Evolutionary conservation across 1,140 invertebrate species (phyloP).

Genomic region (Tetramorium parvispinum): DNA sequence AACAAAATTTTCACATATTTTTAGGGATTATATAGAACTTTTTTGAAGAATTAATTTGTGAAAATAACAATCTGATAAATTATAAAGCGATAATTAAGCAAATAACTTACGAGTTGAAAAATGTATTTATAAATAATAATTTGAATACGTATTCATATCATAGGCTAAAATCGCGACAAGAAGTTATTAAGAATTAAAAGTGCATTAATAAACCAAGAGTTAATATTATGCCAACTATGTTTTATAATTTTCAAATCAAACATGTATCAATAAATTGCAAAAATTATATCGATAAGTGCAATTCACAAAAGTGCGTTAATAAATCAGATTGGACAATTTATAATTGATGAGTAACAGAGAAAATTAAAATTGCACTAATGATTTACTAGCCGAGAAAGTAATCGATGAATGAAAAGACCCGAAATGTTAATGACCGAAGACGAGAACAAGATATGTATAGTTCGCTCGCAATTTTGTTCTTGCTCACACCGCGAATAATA

Average conservation of each 20-base stretch:
- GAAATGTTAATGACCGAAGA: neutral
- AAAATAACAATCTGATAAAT: neutral
- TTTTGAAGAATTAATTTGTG: neutral
- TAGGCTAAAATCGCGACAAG: too few species aligned
- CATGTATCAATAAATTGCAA: neutral
- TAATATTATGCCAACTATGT: neutral
- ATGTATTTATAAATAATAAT: neutral
- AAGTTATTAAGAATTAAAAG: neutral
- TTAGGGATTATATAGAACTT: neutral
- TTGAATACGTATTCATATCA: neutral
- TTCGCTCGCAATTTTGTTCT: neutral
- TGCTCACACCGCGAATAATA: slow-evolving; percentile 7
- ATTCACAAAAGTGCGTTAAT: neutral
- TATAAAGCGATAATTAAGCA: neutral
- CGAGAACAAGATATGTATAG: neutral
- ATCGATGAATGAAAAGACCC: neutral
- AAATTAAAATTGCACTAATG: neutral
- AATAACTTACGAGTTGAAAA: neutral
- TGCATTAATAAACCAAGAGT: neutral
- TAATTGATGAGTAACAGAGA: too few species aligned
- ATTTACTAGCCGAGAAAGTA: neutral
- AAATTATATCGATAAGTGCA: neutral
- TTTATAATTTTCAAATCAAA: neutral
- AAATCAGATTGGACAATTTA: neutral
- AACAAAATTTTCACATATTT: neutral